Base-by-base conservation (phyloP, 2,113 vertebrate genomes). In the Eleginops maclovinus region DNA sequence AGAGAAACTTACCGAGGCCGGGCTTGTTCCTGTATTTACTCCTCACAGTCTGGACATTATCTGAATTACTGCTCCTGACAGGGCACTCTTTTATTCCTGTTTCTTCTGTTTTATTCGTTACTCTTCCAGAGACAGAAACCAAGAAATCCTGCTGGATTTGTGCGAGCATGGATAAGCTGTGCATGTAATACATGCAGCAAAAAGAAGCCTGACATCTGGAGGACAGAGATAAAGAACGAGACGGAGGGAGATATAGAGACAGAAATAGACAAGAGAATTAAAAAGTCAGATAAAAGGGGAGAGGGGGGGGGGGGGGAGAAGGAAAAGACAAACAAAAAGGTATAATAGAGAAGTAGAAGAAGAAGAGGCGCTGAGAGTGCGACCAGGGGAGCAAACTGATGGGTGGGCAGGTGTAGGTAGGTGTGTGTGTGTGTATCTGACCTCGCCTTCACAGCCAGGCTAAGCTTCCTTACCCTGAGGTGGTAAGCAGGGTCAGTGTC, bases 401-500 rank as follows among this genome's bases (percentile, higher is more conserved):
- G 64, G 41, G 58, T 76, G 65, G n/a, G 60, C 60, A 66, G 61
- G 82, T 75, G 36, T 78, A 68, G 43, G 47, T n/a, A n/a, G n/a
- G 31, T 36, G 60, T 50, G 65, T 59, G 62, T 55, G 77, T 55
- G 64, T 43, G 54, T 66, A 77, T 59, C 54, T 73, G 83, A 58
- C 78, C 82, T 92, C 80, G 85, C 87, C 85, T 91, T 91, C 79
- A 89, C 85, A 77, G 83, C 83, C 81, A 72, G 77, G 85, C 66
- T 95, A 94, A 94, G 94, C 94, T 92, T 79, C 75, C 87, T 93
- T 83, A 67, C 81, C 79, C 51, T 55, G 46, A 74, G 69, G 58
- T 80, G 75, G 88, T 94, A 94, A 94, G 90, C 82, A 46, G 92
- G 93, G 90, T 94, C 93, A 94, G 65, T 54, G 83, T 86, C 4